A percentile compares a stretch with the other conserved stretches of the same genome.
phyloP scores from a whole-genome alignment of 2,113 vertebrate genomes.

The Brienomyrus longianalis region DNA sequence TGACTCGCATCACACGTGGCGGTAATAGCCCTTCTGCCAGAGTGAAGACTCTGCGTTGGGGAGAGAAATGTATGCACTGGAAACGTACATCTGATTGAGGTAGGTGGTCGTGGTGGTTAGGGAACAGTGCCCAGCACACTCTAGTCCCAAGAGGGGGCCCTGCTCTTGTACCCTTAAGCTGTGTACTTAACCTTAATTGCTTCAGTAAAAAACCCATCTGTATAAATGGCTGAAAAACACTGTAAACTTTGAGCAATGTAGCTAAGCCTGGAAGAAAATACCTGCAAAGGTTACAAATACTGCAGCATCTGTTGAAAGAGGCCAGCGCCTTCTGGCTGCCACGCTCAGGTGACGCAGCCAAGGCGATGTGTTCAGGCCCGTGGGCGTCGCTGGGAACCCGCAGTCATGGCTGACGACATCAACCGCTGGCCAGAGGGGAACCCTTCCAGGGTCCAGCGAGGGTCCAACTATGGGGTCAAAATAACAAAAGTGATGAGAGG shows the following conservation, averaged over 20 bases:
- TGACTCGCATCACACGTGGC: not conserved
- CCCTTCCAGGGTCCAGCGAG: not conserved
- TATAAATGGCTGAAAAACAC: conserved; percentile 3
- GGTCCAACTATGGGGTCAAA: not conserved
- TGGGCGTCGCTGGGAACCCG: not conserved
- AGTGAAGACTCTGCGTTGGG: not conserved
- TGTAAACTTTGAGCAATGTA: not conserved
- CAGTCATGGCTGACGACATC: not conserved
- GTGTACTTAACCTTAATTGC: not conserved
- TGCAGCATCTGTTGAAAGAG: not conserved
- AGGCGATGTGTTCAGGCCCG: not conserved
- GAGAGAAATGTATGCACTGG: not conserved
- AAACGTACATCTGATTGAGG: not conserved
- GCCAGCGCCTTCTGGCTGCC: not conserved
- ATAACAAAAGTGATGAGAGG: not conserved
- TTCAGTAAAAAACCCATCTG: conserved; percentile 1
- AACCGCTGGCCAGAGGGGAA: not conserved
- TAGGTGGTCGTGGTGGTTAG: not conserved
- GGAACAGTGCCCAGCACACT: not conserved
- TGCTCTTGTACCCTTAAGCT: not conserved
- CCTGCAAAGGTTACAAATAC: not conserved
- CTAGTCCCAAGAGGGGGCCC: not conserved
- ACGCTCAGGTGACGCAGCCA: not conserved
- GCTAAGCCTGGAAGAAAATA: not conserved
- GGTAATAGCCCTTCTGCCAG: not conserved